phyloP scores from a whole-genome alignment of 1,140 invertebrate genomes.

The Nephila pilipes region DNA sequence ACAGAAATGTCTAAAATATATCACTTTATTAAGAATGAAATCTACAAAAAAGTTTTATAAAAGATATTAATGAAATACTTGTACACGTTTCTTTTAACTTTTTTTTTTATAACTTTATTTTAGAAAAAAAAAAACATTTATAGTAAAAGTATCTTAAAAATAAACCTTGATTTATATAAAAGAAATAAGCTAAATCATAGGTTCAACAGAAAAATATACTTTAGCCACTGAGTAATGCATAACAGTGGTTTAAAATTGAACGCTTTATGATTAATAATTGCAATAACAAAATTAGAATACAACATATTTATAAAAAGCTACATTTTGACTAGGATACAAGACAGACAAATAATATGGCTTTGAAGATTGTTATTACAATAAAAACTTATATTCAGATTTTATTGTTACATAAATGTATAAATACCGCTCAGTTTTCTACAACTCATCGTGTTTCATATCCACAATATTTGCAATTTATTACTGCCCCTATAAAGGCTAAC shows the following conservation, averaged over 20 bases:
- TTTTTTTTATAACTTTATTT: not conserved
- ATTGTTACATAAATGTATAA: no score
- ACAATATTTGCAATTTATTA: no score
- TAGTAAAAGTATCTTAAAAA: not conserved
- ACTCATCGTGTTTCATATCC: no score
- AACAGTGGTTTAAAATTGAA: not conserved
- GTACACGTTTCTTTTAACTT: no score
- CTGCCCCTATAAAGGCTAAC: no score
- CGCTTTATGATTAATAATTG: not conserved
- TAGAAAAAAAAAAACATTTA: not conserved
- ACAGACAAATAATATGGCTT: no score
- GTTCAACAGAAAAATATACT: not conserved
- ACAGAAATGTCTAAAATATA: slow-evolving; percentile 12
- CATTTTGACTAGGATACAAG: not conserved
- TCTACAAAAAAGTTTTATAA: slow-evolving; percentile 44
- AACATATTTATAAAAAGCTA: not conserved
- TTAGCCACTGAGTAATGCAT: not conserved
- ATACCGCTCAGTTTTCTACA: no score
- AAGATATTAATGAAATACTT: slow-evolving; percentile 21
- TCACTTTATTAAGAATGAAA: slow-evolving; percentile 45
- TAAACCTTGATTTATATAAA: not conserved
- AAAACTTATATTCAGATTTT: no score
- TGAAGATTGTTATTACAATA: no score
- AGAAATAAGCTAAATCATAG: not conserved
- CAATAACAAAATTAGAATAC: not conserved